Base-by-base conservation (phyloP, 2,888 invertebrate species). In the Polydrusus cervinus region DNA sequence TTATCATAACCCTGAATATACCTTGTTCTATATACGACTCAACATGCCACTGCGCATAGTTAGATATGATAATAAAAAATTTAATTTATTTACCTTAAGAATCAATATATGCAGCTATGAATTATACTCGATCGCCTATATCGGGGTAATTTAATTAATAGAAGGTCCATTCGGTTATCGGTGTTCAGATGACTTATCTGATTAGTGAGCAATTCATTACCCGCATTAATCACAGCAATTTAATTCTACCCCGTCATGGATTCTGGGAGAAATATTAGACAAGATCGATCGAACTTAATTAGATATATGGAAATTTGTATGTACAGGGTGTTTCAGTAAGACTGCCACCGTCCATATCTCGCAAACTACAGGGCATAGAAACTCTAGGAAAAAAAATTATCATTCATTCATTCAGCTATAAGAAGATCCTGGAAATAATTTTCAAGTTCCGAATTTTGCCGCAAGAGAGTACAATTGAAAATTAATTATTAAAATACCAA, bases 161-260 rank as follows among this genome's bases (percentile, higher is more conserved):
- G 34, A 62, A 62, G 49, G 49, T 64, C 62, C 51, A 51, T 62
- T 62, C 62, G 71, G 71, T 64, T 51, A 64, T 62, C 57, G 38
- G 64, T 78, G 76, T 77, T 78, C 76, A 75, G 76, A 76, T 77
- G 78, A 79, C 77, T 80, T 79, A 79, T 79, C 80, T 78, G 79
- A 80, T 80, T 79, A 80, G 78, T 61, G 78, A 75, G 76, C 79
- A 79, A 80, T 80, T 79, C 80, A 80, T 80, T 79, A 80, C 77
- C 78, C 78, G 57, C 76, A 80, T 80, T 80, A 80, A 78, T 80
- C 80, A 79, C 77, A 69, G 74, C 74, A 74, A 78, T 78, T 78
- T 79, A 77, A 78, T 75, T 78, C 71, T 74, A 74, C 75, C 78
- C 73, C 72, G 69, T 78, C 76, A 79, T 78, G 78, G 78, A 80